phyloP scores from a whole-genome alignment of 2,888 invertebrate species.

The Drosophila basisetae region DNA sequence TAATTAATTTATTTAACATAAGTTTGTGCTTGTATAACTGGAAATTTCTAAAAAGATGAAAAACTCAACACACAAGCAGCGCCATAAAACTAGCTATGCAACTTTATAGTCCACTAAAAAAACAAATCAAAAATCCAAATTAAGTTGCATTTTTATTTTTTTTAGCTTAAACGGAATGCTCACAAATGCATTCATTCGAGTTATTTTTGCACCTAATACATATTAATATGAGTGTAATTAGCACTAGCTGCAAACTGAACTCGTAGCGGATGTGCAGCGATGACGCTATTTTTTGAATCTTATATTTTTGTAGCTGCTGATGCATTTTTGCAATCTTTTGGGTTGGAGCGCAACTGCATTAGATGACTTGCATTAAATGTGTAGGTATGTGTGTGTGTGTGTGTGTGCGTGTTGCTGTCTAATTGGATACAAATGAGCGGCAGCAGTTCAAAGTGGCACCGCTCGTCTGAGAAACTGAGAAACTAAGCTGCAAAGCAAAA shows the following conservation, averaged over 20 bases:
- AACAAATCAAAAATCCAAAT: slow-evolving; percentile 5
- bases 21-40: slow-evolving; percentile 73
- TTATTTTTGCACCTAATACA: slow-evolving; percentile 2
- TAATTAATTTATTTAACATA: slow-evolving; percentile 76
- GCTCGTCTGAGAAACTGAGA: neutral
- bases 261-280: slow-evolving; percentile 76
- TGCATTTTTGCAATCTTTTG: slow-evolving; percentile 24
- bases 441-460: slow-evolving; percentile 28
- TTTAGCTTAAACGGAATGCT: slow-evolving; percentile 36
- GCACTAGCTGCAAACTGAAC: slow-evolving; percentile 61
- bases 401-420: slow-evolving; percentile 6
- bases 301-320: slow-evolving; percentile 12
- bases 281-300: slow-evolving; percentile 72
- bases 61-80: slow-evolving; percentile 65
- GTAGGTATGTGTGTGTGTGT: neutral
- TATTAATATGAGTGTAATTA: slow-evolving; percentile 57
- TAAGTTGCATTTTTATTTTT: slow-evolving; percentile 44
- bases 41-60: slow-evolving; percentile 75
- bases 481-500: slow-evolving; percentile 16
- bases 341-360: slow-evolving; percentile 5
- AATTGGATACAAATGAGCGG: slow-evolving; percentile 20
- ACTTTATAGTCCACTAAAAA: slow-evolving; percentile 55
- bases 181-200: slow-evolving; percentile 7
- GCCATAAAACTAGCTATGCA: slow-evolving; percentile 70
- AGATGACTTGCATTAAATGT: slow-evolving; percentile 41